A percentile compares a stretch with the other conserved stretches of the same genome.
These are phyloP conservation scores for Eucera pruinosa DNA, from an alignment of 2,888 invertebrate genomes.

Conservation along the genomic window DNA sequence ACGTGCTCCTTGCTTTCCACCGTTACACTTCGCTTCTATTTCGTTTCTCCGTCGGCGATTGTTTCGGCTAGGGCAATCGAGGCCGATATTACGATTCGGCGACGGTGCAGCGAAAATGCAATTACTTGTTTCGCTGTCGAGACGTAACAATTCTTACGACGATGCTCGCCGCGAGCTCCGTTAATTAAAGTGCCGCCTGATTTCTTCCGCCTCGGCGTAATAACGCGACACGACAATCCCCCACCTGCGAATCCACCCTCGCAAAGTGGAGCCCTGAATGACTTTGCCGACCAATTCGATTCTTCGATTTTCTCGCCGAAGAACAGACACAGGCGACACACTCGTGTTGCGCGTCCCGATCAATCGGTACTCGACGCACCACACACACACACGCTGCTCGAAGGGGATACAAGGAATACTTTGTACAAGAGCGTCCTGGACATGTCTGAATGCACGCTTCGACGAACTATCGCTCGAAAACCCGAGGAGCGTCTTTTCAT, in stretches of 20 bases:
- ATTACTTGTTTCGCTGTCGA: constrained; percentile 24
- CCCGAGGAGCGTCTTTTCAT: constrained; percentile 52
- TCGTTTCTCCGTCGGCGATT: not conserved
- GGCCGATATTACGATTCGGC: constrained; percentile 31
- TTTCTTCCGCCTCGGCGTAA: constrained; percentile 39
- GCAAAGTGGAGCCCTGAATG: constrained; percentile 9
- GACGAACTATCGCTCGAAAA: constrained; percentile 51
- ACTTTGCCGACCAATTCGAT: constrained; percentile 16
- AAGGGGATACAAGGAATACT: constrained; percentile 65
- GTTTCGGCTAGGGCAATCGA: constrained; percentile 26
- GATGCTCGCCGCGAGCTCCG: constrained; percentile 36
- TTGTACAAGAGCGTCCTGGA: constrained; percentile 75
- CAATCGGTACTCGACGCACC: constrained; percentile 35
- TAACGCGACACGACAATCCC: constrained; percentile 24
- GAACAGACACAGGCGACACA: constrained; percentile 23
- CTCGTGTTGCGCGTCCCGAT: constrained; percentile 39
- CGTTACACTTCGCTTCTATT: not conserved
- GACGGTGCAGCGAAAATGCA: constrained; percentile 36
- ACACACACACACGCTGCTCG: constrained; percentile 36
- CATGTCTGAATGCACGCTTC: constrained; percentile 60
- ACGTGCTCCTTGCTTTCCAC: not conserved
- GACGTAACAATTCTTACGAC: constrained; percentile 33
- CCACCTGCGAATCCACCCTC: not conserved
- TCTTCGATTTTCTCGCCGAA: not conserved
- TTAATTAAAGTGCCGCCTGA: constrained; percentile 58